Evolutionary conservation across 1,140 invertebrate genomes (phyloP).

Genomic region (Cotesia typhae): DNA sequence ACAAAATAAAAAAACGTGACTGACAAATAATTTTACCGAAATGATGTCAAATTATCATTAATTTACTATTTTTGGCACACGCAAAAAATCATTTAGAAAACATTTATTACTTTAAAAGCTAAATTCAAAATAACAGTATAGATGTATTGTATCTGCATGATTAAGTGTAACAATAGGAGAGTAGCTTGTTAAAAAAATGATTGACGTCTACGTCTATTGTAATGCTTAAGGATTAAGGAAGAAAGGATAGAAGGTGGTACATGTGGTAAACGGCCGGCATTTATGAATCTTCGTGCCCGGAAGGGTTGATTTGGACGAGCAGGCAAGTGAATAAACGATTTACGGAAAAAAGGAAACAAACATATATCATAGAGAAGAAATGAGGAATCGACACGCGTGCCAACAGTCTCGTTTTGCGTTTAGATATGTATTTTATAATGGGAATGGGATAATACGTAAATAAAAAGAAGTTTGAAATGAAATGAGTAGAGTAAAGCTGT

Average conservation of each 20-base stretch:
- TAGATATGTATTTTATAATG: conserved; percentile 8
- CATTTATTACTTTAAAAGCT: too few relatives aligned
- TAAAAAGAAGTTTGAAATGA: conserved; percentile 11
- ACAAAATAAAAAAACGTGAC: too few relatives aligned
- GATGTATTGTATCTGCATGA: too few relatives aligned
- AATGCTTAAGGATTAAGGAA: neutral
- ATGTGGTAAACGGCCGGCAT: neutral
- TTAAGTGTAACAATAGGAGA: neutral
- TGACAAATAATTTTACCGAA: too few relatives aligned
- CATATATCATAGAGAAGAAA: neutral
- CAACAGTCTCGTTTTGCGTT: conserved; percentile 10
- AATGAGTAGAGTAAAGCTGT: neutral
- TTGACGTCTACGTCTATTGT: conserved; percentile 40
- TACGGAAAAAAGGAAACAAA: neutral
- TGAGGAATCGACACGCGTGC: conserved; percentile 11
- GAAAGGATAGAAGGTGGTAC: neutral
- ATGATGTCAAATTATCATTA: too few relatives aligned
- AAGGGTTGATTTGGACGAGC: neutral
- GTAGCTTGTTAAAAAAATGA: neutral
- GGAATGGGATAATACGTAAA: neutral
- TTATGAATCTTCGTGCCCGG: neutral
- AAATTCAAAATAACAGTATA: too few relatives aligned
- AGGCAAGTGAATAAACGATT: neutral
- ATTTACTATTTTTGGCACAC: too few relatives aligned
- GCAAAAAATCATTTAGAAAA: too few relatives aligned